Evolutionary conservation across 2,113 vertebrate genomes (phyloP).

Genomic region (Poeciliopsis turrubarensis): DNA sequence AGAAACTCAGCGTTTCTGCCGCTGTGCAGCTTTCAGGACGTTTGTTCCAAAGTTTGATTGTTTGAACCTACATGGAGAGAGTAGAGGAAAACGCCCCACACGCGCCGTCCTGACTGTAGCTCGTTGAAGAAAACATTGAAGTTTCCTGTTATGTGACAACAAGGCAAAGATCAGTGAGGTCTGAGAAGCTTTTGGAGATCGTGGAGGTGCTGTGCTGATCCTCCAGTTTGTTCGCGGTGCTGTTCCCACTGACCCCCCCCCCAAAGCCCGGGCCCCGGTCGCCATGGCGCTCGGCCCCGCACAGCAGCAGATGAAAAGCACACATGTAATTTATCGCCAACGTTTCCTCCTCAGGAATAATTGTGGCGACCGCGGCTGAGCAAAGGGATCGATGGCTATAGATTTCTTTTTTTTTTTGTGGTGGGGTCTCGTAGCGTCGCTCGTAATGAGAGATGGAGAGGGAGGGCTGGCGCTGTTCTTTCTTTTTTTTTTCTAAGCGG

Average conservation of each 20-base stretch:
- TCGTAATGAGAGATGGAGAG: conserved; percentile 93
- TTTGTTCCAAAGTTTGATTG: too few relatives aligned
- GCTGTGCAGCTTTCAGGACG: too few relatives aligned
- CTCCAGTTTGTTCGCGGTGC: conserved; percentile 49
- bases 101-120: too few relatives aligned
- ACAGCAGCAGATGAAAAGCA: conserved; percentile 97
- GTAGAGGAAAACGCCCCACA: too few relatives aligned
- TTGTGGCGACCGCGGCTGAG: conserved; percentile 90
- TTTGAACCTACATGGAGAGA: too few relatives aligned
- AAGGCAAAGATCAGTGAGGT: neutral
- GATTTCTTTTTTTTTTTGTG: conserved; percentile 86
- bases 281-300: conserved; percentile 88
- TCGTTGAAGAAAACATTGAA: neutral
- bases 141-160: neutral
- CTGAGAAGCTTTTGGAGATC: neutral
- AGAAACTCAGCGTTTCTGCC: too few relatives aligned
- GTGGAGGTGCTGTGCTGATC: neutral
- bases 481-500: conserved; percentile 14
- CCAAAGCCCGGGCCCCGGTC: conserved; percentile 77
- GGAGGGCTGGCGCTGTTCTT: conserved; percentile 56
- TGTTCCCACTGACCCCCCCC: conserved; percentile 80
- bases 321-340: conserved; percentile 98
- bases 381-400: conserved; percentile 94
- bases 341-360: conserved; percentile 99
- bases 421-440: conserved; percentile 96